These are phyloP conservation scores for Callionymus lyra DNA, from an alignment of 2,113 vertebrate genomes.

Conservation along the genomic window DNA sequence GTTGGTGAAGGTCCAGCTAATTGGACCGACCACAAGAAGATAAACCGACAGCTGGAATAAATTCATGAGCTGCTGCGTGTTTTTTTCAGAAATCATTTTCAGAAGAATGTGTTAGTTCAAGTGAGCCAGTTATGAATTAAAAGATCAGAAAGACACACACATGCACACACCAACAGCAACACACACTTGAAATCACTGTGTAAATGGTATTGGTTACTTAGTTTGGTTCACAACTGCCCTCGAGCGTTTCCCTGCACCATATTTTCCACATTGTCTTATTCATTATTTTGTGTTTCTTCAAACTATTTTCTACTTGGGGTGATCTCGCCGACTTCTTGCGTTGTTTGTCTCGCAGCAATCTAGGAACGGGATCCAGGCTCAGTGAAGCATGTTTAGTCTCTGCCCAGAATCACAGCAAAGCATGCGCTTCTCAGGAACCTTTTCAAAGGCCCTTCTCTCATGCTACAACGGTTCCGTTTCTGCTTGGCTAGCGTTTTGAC, in stretches of 20 bases:
- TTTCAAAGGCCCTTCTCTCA: slow-evolving; percentile 37
- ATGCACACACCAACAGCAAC: too few species aligned
- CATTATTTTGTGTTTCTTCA: not conserved
- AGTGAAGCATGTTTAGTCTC: slow-evolving; percentile 33
- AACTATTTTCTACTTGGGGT: not conserved
- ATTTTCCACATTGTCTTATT: not conserved
- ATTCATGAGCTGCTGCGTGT: too few species aligned
- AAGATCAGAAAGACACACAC: too few species aligned
- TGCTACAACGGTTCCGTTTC: slow-evolving; percentile 40
- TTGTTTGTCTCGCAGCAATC: slow-evolving; percentile 30
- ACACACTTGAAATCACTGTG: too few species aligned
- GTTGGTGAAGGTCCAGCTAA: too few species aligned
- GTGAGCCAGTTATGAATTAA: too few species aligned
- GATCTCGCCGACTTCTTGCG: slow-evolving; percentile 1
- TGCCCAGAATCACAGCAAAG: slow-evolving; percentile 28
- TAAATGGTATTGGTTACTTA: too few species aligned
- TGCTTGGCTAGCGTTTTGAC: slow-evolving; percentile 38
- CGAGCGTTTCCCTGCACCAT: slow-evolving; percentile 3
- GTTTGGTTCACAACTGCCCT: too few species aligned
- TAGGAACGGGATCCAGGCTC: slow-evolving; percentile 25
- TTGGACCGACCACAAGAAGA: too few species aligned
- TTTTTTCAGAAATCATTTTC: too few species aligned
- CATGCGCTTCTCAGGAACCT: slow-evolving; percentile 30
- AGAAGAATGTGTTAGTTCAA: too few species aligned
- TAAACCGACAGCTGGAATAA: too few species aligned